Conservation (phyloP, 2,113 vertebrate genomes). For the Protomyctophum bolini region DNA sequence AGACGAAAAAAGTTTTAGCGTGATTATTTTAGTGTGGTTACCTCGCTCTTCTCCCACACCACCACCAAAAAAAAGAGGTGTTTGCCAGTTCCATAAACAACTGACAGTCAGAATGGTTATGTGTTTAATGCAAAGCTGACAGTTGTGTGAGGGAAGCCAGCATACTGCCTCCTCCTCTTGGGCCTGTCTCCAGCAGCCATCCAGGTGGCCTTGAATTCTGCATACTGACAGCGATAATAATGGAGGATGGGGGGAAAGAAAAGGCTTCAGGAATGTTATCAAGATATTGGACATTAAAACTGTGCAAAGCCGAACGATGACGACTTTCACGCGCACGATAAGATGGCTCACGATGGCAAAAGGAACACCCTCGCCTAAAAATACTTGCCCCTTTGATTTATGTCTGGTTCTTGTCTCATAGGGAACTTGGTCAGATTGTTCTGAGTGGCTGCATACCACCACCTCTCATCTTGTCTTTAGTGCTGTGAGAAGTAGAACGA, state of each 20-base stretch:
- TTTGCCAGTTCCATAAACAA: conserved; percentile 35
- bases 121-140: conserved; percentile 52
- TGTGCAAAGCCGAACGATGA: conserved; percentile 9
- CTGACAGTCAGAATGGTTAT: conserved; percentile 31
- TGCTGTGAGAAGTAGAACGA: conserved; percentile 29
- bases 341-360: conserved; percentile 23
- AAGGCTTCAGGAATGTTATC: conserved; percentile 27
- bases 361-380: conserved; percentile 19
- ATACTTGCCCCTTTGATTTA: conserved; percentile 51
- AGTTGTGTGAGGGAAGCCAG: conserved; percentile 54
- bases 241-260: conserved; percentile 28
- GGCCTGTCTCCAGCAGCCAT: conserved; percentile 43
- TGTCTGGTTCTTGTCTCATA: conserved; percentile 61
- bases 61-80: conserved; percentile 29
- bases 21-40: not conserved
- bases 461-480: conserved; percentile 54
- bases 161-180: conserved; percentile 33
- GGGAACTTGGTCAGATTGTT: conserved; percentile 63
- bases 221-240: conserved; percentile 41
- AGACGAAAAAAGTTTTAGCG: not conserved
- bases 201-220: conserved; percentile 63
- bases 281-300: conserved; percentile 13
- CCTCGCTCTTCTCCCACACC: conserved; percentile 1
- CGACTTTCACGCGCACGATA: conserved; percentile 45
- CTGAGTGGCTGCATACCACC: conserved; percentile 75